Percentiles rank a stretch among this genome's conserved stretches.
phyloP scores from a whole-genome alignment of 1,140 invertebrate species.

The Drosophila asahinai region DNA sequence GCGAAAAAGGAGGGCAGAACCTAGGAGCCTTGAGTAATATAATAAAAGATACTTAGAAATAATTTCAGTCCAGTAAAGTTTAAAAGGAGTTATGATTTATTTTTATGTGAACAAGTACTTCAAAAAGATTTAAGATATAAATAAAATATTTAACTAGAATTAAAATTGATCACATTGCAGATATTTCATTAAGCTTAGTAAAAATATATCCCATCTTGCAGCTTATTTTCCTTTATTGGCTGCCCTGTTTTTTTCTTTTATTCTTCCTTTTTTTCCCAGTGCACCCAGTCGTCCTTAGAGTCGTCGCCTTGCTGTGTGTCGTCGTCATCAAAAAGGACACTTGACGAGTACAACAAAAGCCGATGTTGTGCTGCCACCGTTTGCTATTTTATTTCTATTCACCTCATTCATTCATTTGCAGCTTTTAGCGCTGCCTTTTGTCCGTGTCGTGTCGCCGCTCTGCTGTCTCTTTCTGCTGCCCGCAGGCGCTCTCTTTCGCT shows the following conservation, averaged over 20 bases:
- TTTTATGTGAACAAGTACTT: too few species aligned
- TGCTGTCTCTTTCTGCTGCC: conserved; percentile 24
- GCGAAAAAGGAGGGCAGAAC: background rate
- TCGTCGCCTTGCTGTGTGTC: conserved; percentile 32
- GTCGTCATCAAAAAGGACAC: conserved; percentile 77
- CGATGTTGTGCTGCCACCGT: conserved; percentile 67
- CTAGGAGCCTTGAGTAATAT: too few species aligned
- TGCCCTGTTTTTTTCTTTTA: too few species aligned
- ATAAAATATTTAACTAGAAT: too few species aligned
- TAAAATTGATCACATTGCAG: too few species aligned
- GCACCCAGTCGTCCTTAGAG: conserved; percentile 13
- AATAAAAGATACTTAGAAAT: too few species aligned
- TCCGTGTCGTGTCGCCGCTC: conserved; percentile 17
- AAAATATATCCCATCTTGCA: too few species aligned
- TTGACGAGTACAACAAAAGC: conserved; percentile 81
- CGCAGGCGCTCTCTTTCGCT: conserved; percentile 4
- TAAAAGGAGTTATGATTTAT: too few species aligned
- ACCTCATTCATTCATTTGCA: conserved; percentile 63
- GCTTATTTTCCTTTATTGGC: too few species aligned
- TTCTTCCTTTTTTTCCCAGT: background rate
- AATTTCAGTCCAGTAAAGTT: too few species aligned
- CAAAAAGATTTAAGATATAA: too few species aligned
- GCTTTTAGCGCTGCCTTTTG: conserved; percentile 71
- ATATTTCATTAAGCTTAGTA: too few species aligned
- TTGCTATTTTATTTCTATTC: conserved; percentile 80